Percentiles rank a stretch among this genome's conserved stretches.
Conservation (phyloP, 2,888 invertebrate genomes). For the Patella caerulea region DNA sequence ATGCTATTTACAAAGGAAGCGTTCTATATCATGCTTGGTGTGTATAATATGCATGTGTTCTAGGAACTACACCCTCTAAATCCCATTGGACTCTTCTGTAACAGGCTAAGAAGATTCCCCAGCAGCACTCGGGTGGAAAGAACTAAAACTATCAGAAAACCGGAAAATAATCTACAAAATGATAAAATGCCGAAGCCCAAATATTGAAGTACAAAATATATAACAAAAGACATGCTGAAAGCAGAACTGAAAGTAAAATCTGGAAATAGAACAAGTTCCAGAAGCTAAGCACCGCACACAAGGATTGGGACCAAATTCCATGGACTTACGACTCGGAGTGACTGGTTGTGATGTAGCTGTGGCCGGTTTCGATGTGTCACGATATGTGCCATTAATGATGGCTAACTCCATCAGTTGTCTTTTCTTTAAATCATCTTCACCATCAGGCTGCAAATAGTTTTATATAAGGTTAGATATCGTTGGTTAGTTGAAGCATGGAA, state of each 20-base stretch:
- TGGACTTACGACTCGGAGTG: slow-evolving; percentile 62
- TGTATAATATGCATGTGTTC: slow-evolving; percentile 12
- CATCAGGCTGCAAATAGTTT: slow-evolving; percentile 86
- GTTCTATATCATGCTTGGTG: slow-evolving; percentile 7
- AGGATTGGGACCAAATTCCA: slow-evolving; percentile 17
- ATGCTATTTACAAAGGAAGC: neutral
- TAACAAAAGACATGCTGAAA: slow-evolving; percentile 23
- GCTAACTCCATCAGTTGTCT: slow-evolving; percentile 99
- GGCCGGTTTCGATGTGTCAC: slow-evolving; percentile 64
- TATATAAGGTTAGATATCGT: neutral
- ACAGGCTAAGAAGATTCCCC: neutral
- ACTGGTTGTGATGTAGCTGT: slow-evolving; percentile 50
- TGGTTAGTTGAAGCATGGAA: slow-evolving; percentile 14
- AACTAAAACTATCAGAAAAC: slow-evolving; percentile 9
- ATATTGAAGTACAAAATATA: slow-evolving; percentile 5
- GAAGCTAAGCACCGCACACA: slow-evolving; percentile 31
- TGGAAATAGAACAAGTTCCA: slow-evolving; percentile 16
- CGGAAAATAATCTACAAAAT: slow-evolving; percentile 2
- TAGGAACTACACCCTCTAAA: neutral
- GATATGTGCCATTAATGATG: slow-evolving; percentile 99
- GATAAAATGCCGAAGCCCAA: slow-evolving; percentile 1
- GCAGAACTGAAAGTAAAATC: slow-evolving; percentile 16
- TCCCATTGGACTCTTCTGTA: no score
- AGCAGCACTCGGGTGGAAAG: neutral
- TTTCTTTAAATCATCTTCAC: slow-evolving; percentile 99